Evolutionary conservation across 2,888 invertebrate species (phyloP).

Genomic region (Fragum sueziense): DNA sequence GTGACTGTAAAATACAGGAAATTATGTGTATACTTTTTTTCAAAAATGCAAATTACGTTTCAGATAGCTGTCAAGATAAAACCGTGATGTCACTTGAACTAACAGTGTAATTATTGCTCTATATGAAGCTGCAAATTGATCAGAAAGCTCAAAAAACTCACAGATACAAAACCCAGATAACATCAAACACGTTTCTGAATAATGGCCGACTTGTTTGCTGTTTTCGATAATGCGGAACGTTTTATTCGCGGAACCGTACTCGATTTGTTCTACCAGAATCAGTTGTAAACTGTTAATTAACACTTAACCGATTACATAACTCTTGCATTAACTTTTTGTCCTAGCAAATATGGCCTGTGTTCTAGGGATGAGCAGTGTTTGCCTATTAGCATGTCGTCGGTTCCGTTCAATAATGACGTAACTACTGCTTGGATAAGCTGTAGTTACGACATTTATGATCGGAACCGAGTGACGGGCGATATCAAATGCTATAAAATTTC

Average conservation of each 20-base stretch:
- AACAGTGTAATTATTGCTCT: not conserved
- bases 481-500: slow-evolving; percentile 5
- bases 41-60: too few relatives aligned
- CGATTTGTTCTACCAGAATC: slow-evolving; percentile 22
- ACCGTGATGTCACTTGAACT: not conserved
- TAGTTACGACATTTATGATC: too few relatives aligned
- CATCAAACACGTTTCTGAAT: slow-evolving; percentile 16
- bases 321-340: slow-evolving; percentile 37
- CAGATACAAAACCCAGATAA: not conserved
- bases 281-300: slow-evolving; percentile 21
- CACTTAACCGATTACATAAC: slow-evolving; percentile 33
- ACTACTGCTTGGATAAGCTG: too few relatives aligned
- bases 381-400: slow-evolving; percentile 17
- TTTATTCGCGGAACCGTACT: slow-evolving; percentile 17
- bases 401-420: too few relatives aligned
- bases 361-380: slow-evolving; percentile 5
- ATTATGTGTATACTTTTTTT: too few relatives aligned
- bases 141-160: not conserved
- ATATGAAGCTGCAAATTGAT: slow-evolving; percentile 1
- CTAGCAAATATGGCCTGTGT: slow-evolving; percentile 7
- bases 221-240: slow-evolving; percentile 22
- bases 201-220: slow-evolving; percentile 21
- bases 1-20: too few relatives aligned
- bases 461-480: too few relatives aligned
- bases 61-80: too few relatives aligned